These are phyloP conservation scores for Lasioglossum morio DNA, from an alignment of 2,888 invertebrate genomes.

Conservation along the genomic window DNA sequence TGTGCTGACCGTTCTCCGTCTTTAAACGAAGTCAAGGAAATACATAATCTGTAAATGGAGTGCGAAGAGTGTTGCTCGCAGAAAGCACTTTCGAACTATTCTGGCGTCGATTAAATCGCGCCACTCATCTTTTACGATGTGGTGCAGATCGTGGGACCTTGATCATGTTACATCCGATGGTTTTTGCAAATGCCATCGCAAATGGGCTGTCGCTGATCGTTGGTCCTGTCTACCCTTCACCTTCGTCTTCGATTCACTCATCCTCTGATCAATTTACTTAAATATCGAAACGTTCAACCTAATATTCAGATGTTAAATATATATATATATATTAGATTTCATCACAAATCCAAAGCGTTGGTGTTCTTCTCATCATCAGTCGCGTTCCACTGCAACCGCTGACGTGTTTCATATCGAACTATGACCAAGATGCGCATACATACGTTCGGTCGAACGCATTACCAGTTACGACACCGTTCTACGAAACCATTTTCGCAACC, in stretches of 20 bases:
- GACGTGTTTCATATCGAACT: slow-evolving; percentile 44
- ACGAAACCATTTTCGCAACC: slow-evolving; percentile 59
- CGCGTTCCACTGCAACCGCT: slow-evolving; percentile 33
- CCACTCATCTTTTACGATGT: slow-evolving; percentile 29
- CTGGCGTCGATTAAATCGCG: slow-evolving; percentile 42
- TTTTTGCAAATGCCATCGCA: slow-evolving; percentile 47
- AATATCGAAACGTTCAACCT: background rate
- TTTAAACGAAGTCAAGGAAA: slow-evolving; percentile 56
- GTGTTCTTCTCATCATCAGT: slow-evolving; percentile 39
- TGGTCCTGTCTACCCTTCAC: background rate
- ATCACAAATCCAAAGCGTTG: background rate
- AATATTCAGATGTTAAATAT: background rate
- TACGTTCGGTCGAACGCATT: slow-evolving; percentile 49
- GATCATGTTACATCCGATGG: slow-evolving; percentile 31
- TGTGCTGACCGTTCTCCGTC: slow-evolving; percentile 35
- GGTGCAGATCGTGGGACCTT: slow-evolving; percentile 3
- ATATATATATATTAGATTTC: background rate
- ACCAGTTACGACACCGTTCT: slow-evolving; percentile 46
- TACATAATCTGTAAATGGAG: slow-evolving; percentile 51
- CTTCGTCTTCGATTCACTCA: background rate
- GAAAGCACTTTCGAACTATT: slow-evolving; percentile 53
- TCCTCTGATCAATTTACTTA: background rate
- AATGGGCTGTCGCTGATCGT: background rate
- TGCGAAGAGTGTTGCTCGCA: slow-evolving; percentile 9
- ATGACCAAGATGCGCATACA: slow-evolving; percentile 22